Conservation (phyloP, 2,113 vertebrate species). For the Psammodynastes pulverulentus region DNA sequence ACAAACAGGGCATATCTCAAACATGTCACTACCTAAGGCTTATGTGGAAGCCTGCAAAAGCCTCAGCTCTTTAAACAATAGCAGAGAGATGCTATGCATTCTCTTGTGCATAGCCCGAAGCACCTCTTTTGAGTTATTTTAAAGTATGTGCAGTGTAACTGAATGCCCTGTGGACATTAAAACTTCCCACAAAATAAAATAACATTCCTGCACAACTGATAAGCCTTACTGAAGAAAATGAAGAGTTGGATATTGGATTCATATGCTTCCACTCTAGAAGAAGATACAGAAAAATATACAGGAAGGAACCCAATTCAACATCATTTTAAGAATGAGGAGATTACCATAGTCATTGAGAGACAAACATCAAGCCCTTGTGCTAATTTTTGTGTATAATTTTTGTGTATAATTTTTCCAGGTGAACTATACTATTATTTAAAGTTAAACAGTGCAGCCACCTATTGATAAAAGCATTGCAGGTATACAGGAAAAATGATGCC, state of each 20-base stretch:
- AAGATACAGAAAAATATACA: not conserved
- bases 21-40: not conserved
- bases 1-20: not conserved
- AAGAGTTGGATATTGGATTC: not conserved
- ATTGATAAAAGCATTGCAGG: not conserved
- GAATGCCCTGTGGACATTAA: not conserved
- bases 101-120: not conserved
- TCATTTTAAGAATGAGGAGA: not conserved
- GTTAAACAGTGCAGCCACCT: not conserved
- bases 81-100: not conserved
- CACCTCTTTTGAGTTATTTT: not conserved
- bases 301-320: not conserved
- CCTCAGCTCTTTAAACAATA: not conserved
- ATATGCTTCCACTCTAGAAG: not conserved
- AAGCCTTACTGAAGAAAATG: not conserved
- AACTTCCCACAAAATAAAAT: not conserved
- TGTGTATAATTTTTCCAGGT: not conserved
- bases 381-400: not conserved
- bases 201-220: not conserved
- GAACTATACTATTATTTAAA: not conserved
- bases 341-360: not conserved
- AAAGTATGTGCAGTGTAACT: not conserved
- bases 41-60: not conserved
- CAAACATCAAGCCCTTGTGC: not conserved
- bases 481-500: not conserved